A percentile compares a stretch with the other conserved stretches of the same genome.
phyloP scores from a whole-genome alignment of 2,113 vertebrate genomes.

The Vulpes lagopus region DNA sequence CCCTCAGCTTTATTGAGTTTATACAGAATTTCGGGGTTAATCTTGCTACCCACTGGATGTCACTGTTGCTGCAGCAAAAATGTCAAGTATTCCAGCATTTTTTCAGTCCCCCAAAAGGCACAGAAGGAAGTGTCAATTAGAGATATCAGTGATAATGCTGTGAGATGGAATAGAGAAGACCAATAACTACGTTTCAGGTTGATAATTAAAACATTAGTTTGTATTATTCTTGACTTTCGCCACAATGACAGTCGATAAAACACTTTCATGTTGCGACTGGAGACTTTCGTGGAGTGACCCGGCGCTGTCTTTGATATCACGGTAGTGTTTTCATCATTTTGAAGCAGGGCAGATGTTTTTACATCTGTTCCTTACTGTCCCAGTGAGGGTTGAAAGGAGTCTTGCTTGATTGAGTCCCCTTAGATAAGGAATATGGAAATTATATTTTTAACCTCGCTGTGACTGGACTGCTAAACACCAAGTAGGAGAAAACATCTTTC shows the following conservation, averaged over 20 bases:
- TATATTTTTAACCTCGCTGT: slow-evolving; percentile 76
- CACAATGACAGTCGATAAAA: slow-evolving; percentile 65
- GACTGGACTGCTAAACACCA: slow-evolving; percentile 67
- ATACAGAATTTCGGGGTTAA: slow-evolving; percentile 82
- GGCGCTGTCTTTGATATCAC: slow-evolving; percentile 71
- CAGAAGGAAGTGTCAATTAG: slow-evolving; percentile 69
- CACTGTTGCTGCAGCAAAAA: slow-evolving; percentile 84
- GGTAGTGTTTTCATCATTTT: slow-evolving; percentile 76
- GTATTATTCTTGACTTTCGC: slow-evolving; percentile 73
- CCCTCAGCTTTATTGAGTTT: slow-evolving; percentile 58
- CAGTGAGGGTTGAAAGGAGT: slow-evolving; percentile 69
- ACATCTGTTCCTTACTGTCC: slow-evolving; percentile 78
- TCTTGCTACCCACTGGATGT: slow-evolving; percentile 90
- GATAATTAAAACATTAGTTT: slow-evolving; percentile 71
- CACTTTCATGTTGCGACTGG: slow-evolving; percentile 69
- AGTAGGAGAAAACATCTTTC: slow-evolving; percentile 66
- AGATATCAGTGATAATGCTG: slow-evolving; percentile 61
- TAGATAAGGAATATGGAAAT: slow-evolving; percentile 79
- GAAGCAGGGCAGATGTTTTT: slow-evolving; percentile 79
- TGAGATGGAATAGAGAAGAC: slow-evolving; percentile 66
- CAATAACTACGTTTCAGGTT: slow-evolving; percentile 55
- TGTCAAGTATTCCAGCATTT: slow-evolving; percentile 74
- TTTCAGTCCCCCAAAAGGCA: slow-evolving; percentile 77
- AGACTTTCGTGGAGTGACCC: slow-evolving; percentile 67
- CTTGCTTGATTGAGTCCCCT: slow-evolving; percentile 79